phyloP scores from a whole-genome alignment of 2,113 vertebrate genomes.

The Trinectes maculatus region DNA sequence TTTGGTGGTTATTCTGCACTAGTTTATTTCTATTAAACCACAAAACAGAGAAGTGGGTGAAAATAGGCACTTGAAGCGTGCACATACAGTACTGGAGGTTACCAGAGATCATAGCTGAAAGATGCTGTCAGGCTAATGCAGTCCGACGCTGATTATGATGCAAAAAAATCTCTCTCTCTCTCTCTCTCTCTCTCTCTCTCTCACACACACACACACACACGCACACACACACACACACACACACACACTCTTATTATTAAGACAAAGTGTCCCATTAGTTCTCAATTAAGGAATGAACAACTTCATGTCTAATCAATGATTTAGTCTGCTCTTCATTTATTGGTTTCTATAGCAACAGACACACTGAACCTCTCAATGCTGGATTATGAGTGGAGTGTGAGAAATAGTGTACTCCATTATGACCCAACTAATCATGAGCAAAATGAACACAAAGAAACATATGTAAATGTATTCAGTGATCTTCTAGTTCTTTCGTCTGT shows the following conservation, averaged over 20 bases:
- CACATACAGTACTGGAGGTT: neutral
- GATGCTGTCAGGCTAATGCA: neutral
- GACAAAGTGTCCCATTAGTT: constrained; percentile 49
- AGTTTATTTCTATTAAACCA: neutral
- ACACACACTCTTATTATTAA: constrained; percentile 35
- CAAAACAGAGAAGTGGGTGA: neutral
- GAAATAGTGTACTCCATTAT: constrained; percentile 37
- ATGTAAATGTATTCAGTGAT: neutral
- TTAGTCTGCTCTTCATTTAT: constrained; percentile 34
- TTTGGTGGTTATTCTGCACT: no score
- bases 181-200: no score
- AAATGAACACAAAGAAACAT: constrained; percentile 23
- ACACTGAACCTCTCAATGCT: constrained; percentile 36
- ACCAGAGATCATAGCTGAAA: neutral
- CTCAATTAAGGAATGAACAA: constrained; percentile 48
- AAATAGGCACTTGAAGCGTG: neutral
- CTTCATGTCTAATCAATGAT: constrained; percentile 53
- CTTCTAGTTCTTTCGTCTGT: neutral
- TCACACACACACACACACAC: neutral
- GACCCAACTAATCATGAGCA: constrained; percentile 36
- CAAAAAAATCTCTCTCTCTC: constrained; percentile 5
- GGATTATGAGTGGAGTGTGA: constrained; percentile 51
- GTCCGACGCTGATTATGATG: neutral
- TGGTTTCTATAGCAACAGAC: constrained; percentile 63
- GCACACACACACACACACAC: neutral